Conservation (phyloP, 2,888 invertebrate genomes). For the Orthosia gracilis region DNA sequence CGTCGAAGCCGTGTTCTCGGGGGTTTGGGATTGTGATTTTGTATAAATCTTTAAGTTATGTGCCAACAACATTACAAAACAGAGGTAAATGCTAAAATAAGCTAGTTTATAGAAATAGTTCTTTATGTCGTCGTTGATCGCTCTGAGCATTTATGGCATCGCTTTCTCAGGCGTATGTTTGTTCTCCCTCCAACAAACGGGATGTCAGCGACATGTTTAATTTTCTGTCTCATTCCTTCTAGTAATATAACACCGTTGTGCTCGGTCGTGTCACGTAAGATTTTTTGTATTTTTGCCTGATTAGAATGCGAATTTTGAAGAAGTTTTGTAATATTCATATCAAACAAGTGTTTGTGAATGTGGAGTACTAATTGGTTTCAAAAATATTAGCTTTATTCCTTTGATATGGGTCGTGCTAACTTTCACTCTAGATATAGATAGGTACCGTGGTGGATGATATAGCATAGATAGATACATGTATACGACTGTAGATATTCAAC, state of each 20-base stretch:
- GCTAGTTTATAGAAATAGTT: constrained; percentile 74
- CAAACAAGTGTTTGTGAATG: constrained; percentile 74
- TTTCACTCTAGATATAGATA: constrained; percentile 91
- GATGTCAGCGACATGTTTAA: constrained; percentile 83
- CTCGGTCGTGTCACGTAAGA: constrained; percentile 91
- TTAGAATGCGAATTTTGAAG: constrained; percentile 79
- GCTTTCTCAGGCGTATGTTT: constrained; percentile 88
- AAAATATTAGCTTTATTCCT: constrained; percentile 70
- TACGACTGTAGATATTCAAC: constrained; percentile 88
- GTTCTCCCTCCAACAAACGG: constrained; percentile 85
- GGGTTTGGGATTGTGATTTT: constrained; percentile 90
- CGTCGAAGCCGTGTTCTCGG: constrained; percentile 91
- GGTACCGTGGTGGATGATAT: constrained; percentile 84
- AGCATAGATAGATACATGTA: constrained; percentile 82
- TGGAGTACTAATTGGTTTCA: constrained; percentile 71
- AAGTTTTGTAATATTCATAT: constrained; percentile 76
- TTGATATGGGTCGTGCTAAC: constrained; percentile 88
- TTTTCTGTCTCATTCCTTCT: constrained; percentile 87
- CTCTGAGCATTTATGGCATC: constrained; percentile 90
- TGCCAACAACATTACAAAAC: constrained; percentile 89
- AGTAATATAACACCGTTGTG: constrained; percentile 91
- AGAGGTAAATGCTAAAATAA: constrained; percentile 82
- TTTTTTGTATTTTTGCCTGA: constrained; percentile 88
- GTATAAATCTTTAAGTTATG: constrained; percentile 87
- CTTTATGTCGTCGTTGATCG: constrained; percentile 80